These are phyloP conservation scores for Oryzias woworae DNA, from an alignment of 2,113 vertebrate genomes.

Conservation along the genomic window DNA sequence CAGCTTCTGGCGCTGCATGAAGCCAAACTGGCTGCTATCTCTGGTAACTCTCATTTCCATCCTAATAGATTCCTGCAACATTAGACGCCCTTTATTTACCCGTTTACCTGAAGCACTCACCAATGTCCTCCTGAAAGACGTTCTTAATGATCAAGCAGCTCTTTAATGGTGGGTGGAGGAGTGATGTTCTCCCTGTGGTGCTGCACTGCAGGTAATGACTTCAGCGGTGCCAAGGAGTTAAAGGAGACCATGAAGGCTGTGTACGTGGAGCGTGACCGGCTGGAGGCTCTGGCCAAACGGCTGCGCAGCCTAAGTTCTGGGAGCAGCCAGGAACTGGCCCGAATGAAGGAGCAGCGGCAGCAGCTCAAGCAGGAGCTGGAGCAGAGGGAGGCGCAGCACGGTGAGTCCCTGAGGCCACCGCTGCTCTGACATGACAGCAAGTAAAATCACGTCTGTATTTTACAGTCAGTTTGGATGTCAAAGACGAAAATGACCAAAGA, in stretches of 20 bases:
- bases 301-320: slow-evolving; percentile 78
- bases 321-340: slow-evolving; percentile 75
- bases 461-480: neutral
- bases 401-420: slow-evolving; percentile 73
- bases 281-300: slow-evolving; percentile 81
- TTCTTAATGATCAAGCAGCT: slow-evolving; percentile 52
- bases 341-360: slow-evolving; percentile 79
- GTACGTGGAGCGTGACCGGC: slow-evolving; percentile 78
- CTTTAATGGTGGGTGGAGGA: slow-evolving; percentile 37
- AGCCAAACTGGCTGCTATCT: slow-evolving; percentile 85
- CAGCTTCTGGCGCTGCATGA: slow-evolving; percentile 85
- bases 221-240: slow-evolving; percentile 84
- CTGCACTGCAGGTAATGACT: slow-evolving; percentile 80
- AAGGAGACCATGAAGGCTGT: slow-evolving; percentile 83
- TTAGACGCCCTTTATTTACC: slow-evolving; percentile 35
- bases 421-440: neutral
- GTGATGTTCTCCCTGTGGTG: slow-evolving; percentile 42
- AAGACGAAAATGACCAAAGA: neutral
- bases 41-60: slow-evolving; percentile 55
- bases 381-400: slow-evolving; percentile 71
- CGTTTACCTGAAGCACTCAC: slow-evolving; percentile 35
- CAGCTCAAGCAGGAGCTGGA: slow-evolving; percentile 82
- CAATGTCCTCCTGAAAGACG: slow-evolving; percentile 50
- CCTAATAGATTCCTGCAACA: slow-evolving; percentile 11
- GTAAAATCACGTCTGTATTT: neutral